Conservation (phyloP, 92 coral and sea anemone genomes). For the Zoanthus gigantus region DNA sequence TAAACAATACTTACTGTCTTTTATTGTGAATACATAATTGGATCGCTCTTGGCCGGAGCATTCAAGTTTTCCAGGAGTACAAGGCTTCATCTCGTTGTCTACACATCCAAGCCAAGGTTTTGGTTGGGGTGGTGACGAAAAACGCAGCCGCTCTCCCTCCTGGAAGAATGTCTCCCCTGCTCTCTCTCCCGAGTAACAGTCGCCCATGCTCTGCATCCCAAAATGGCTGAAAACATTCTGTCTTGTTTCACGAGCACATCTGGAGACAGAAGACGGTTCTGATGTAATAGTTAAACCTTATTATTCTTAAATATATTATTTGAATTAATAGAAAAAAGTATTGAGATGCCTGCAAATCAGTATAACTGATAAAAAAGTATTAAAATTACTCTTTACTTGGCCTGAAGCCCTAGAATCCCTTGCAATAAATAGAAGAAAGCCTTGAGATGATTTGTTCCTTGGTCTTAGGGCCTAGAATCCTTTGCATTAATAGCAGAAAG, state of each 20-base stretch:
- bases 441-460: no score
- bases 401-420: no score
- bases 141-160: constrained; percentile 93
- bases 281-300: not conserved
- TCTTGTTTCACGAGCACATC: constrained; percentile 93
- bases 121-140: constrained; percentile 78
- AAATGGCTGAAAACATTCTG: constrained; percentile 85
- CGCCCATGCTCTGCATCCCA: constrained; percentile 91
- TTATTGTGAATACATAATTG: constrained; percentile 87
- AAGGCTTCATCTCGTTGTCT: constrained; percentile 80
- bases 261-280: constrained; percentile 9
- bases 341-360: no score
- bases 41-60: constrained; percentile 95
- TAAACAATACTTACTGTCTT: constrained; percentile 69
- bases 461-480: no score
- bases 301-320: no score
- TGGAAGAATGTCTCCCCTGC: constrained; percentile 81
- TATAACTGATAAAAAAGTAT: no score
- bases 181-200: constrained; percentile 91
- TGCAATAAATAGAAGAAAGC: no score
- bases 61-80: constrained; percentile 76
- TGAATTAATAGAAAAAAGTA: no score
- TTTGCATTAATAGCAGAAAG: no score
- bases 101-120: constrained; percentile 97
- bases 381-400: no score